These are phyloP conservation scores for Cranoglanis bouderius DNA, from an alignment of 2,113 vertebrate species.

Conservation along the genomic window DNA sequence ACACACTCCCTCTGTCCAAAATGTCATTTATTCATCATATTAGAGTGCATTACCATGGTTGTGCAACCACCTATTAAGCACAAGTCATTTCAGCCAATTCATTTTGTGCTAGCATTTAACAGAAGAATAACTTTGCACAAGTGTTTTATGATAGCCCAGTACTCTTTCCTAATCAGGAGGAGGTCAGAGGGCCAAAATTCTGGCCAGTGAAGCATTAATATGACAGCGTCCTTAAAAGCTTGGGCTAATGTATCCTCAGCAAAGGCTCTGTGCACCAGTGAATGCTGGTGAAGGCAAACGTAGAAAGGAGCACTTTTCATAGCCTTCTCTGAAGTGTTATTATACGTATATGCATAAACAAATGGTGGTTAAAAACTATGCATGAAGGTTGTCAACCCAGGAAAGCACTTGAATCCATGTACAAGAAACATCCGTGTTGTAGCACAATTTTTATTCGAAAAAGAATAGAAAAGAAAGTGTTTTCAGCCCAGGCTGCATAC, in stretches of 20 bases:
- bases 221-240: conserved; percentile 17
- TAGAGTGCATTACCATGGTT: conserved; percentile 40
- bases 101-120: conserved; percentile 41
- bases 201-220: neutral
- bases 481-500: neutral
- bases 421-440: neutral
- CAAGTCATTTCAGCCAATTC: conserved; percentile 40
- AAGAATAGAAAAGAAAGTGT: conserved; percentile 3
- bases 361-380: neutral
- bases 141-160: conserved; percentile 37
- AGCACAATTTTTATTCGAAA: neutral
- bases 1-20: conserved; percentile 20
- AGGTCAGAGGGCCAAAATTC: conserved; percentile 47
- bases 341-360: neutral
- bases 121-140: conserved; percentile 33
- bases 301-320: neutral
- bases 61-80: conserved; percentile 31
- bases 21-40: conserved; percentile 40
- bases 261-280: conserved; percentile 26
- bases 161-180: conserved; percentile 44
- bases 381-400: neutral
- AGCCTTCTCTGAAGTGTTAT: no score
- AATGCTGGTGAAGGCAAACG: neutral
- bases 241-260: conserved; percentile 15
- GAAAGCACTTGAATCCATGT: neutral